A percentile compares a stretch with the other conserved stretches of the same genome.
phyloP scores from a whole-genome alignment of 2,113 vertebrate genomes.

The Cyprinodon variegatus region DNA sequence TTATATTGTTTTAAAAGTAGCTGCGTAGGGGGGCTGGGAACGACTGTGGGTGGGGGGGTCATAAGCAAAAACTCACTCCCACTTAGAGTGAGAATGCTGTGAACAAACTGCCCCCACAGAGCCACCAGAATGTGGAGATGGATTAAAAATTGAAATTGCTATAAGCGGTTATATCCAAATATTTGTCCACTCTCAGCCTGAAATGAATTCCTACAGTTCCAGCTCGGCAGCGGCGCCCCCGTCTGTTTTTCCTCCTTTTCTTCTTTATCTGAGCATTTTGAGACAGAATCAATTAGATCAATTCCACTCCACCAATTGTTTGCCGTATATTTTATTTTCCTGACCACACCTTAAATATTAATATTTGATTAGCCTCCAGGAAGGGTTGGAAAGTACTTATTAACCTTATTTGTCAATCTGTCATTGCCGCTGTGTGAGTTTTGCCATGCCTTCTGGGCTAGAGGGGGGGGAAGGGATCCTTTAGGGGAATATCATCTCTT shows the following conservation, averaged over 20 bases:
- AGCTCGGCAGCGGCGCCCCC: slow-evolving; percentile 10
- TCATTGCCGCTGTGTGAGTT: slow-evolving; percentile 84
- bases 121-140: slow-evolving; percentile 41
- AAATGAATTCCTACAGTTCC: slow-evolving; percentile 72
- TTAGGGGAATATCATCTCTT: slow-evolving; percentile 74
- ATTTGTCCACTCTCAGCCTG: slow-evolving; percentile 61
- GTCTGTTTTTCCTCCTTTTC: background rate
- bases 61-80: slow-evolving; percentile 43
- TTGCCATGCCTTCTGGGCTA: slow-evolving; percentile 69
- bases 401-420: slow-evolving; percentile 97
- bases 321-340: slow-evolving; percentile 92
- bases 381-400: slow-evolving; percentile 93
- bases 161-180: slow-evolving; percentile 73
- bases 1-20: background rate
- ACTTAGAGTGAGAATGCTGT: slow-evolving; percentile 25
- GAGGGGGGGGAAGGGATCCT: slow-evolving; percentile 52
- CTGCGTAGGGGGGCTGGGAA: background rate
- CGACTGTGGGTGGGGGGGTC: slow-evolving; percentile 28
- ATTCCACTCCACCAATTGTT: slow-evolving; percentile 87
- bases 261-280: slow-evolving; percentile 72
- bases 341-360: slow-evolving; percentile 98
- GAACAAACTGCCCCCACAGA: slow-evolving; percentile 28
- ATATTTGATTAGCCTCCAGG: slow-evolving; percentile 99
- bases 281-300: slow-evolving; percentile 92
- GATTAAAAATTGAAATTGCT: slow-evolving; percentile 73